Conservation (phyloP, 2,797 vertebrate species). For the Tragelaphus eurycerus region DNA sequence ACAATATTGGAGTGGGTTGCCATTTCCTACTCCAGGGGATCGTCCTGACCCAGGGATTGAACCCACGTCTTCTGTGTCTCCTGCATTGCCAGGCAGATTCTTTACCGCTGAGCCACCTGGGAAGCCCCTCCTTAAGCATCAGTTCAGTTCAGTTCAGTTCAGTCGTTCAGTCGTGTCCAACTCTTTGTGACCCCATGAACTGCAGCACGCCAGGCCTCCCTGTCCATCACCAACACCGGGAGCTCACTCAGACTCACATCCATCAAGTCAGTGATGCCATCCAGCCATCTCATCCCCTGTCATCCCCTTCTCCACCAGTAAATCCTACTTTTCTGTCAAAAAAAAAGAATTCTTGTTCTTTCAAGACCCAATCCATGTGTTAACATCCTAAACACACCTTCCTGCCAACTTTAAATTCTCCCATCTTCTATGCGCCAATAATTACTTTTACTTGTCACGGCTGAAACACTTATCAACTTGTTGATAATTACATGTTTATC, state of each 20-base stretch:
- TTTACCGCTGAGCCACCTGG: fast-evolving
- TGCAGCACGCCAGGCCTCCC: no score
- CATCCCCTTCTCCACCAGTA: not conserved
- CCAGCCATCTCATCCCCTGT: no score
- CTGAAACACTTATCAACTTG: not conserved
- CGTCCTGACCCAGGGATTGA: not conserved
- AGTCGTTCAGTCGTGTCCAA: fast-evolving
- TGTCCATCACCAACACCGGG: no score
- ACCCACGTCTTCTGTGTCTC: not conserved
- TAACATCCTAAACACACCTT: not conserved
- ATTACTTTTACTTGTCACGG: not conserved
- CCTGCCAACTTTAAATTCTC: not conserved
- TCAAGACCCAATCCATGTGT: not conserved
- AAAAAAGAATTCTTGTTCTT: not conserved
- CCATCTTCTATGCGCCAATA: not conserved
- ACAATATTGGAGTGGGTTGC: not conserved
- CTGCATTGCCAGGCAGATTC: not conserved
- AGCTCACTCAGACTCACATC: no score
- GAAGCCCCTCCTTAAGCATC: not conserved
- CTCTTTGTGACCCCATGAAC: no score
- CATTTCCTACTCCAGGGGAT: not conserved
- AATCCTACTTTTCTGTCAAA: not conserved
- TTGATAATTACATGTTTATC: not conserved
- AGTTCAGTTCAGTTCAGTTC: no score
- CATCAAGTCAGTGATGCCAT: no score